Base-by-base conservation (phyloP, 1,140 invertebrate genomes). In the Brachionus rubens region DNA sequence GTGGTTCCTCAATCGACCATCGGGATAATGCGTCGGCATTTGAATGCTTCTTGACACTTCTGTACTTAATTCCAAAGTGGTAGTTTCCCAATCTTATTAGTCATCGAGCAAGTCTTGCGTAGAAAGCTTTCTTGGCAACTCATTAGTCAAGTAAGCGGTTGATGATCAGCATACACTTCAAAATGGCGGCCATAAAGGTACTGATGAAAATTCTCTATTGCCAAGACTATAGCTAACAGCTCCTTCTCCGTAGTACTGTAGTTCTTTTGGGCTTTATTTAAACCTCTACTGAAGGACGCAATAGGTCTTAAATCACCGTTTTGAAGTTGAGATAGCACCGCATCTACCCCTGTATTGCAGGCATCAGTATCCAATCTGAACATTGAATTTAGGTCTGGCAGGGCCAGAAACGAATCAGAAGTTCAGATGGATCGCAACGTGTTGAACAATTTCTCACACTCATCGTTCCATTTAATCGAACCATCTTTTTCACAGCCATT, bases 81-180 rank as follows among this genome's bases (percentile, higher is more conserved):
- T 75, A 75, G 12, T 48, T 52, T 5, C n/a, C 16, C 50, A 75
- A 75, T 50, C 24, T 36, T 19, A 75, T 52, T 12, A 41, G 9
- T 46, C 68, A 75, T 40, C 46, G 4, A 21, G 28, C 43, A 24
- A 75, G 47, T 50, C 68, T n/a, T n/a, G 26, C 14, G 43, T 19
- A 21, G 16, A 16, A 50, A 14, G 68, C n/a, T 30, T 77, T 79
- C 21, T 79, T n/a, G n/a, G 77, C 0, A 77, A 75, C 6, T 78
- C 78, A 50, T 83, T 81, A 85, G 82, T 16, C 41, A 50, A 9
- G 81, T 77, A 36, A 88, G 75, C 0, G 86, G 83, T 68, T 85
- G 83, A 65, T 87, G 85, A 76, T 88, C 84, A 1, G 84, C 87
- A 12, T 80, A 77, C 4, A 87, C 72, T 4, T 77, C 83, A 77